These are phyloP conservation scores for Phylloscopus whistleri DNA, from an alignment of 2,113 vertebrate species.

Conservation along the genomic window DNA sequence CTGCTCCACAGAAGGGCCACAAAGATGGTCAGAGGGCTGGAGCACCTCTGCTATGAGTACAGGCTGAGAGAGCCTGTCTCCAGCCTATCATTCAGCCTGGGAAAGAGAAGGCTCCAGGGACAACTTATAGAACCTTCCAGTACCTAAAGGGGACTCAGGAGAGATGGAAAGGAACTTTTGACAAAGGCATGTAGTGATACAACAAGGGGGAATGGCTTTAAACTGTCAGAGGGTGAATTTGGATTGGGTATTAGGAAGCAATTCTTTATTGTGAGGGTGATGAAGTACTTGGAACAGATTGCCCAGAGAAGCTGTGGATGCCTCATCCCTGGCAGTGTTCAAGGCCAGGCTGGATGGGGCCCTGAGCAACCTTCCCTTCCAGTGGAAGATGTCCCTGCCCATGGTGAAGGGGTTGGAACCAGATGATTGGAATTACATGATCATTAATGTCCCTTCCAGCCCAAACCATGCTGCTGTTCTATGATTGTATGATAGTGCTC, in stretches of 20 bases:
- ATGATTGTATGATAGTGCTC: not conserved
- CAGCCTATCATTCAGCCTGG: not conserved
- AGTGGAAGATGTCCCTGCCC: not conserved
- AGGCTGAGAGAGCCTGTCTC: not conserved
- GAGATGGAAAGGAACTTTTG: not conserved
- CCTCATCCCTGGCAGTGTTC: not conserved
- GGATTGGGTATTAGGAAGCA: not conserved
- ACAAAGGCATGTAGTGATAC: no score
- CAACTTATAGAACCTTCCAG: not conserved
- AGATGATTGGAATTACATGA: not conserved
- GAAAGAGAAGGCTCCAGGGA: not conserved
- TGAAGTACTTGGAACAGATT: not conserved
- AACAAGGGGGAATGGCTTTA: not conserved
- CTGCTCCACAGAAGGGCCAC: no score
- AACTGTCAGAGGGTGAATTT: not conserved
- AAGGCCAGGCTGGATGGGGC: not conserved
- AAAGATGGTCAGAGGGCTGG: no score
- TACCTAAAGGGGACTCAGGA: not conserved
- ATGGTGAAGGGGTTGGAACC: not conserved
- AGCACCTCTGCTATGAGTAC: not conserved
- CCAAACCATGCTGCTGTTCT: not conserved
- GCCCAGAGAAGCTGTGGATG: not conserved
- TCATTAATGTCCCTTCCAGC: not conserved
- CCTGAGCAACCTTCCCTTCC: not conserved
- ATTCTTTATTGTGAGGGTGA: not conserved